Evolutionary conservation across 2,797 vertebrate species (phyloP).

Genomic region (Meda fulgida): DNA sequence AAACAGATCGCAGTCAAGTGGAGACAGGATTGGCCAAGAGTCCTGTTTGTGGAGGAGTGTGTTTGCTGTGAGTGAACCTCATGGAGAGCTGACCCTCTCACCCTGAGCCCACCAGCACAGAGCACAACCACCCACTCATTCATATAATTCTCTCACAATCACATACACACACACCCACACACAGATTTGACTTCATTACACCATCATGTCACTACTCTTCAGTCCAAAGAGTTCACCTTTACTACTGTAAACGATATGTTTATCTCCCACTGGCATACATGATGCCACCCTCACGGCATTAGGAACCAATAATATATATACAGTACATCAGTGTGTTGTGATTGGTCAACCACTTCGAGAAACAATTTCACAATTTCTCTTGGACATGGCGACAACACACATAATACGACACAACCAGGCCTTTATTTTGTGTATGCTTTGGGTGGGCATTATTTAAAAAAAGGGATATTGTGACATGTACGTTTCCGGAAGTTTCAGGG

Average conservation of each 20-base stretch:
- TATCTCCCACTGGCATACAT: background rate
- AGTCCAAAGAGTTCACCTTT: slow-evolving; percentile 25
- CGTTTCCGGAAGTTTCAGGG: background rate
- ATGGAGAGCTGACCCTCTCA: slow-evolving; percentile 40
- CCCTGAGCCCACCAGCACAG: slow-evolving; percentile 30
- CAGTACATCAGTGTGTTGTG: background rate
- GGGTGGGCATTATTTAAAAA: background rate
- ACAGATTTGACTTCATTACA: slow-evolving; percentile 13
- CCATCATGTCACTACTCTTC: slow-evolving; percentile 2
- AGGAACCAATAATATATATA: background rate
- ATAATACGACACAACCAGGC: too few relatives aligned
- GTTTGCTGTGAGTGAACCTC: slow-evolving; percentile 22
- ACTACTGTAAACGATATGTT: background rate
- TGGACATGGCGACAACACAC: background rate
- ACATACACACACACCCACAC: background rate
- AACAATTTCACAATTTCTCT: too few relatives aligned
- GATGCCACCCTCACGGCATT: background rate
- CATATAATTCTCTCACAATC: slow-evolving; percentile 7
- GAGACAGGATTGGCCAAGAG: slow-evolving; percentile 31
- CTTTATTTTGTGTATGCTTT: background rate
- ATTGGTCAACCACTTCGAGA: too few relatives aligned
- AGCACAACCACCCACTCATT: slow-evolving; percentile 31
- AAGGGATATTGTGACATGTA: background rate
- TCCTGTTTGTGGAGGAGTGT: slow-evolving; percentile 44
- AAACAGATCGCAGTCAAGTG: slow-evolving; percentile 6